Evolutionary conservation across 2,888 invertebrate species (phyloP).

Genomic region (Seira sanloemensis): DNA sequence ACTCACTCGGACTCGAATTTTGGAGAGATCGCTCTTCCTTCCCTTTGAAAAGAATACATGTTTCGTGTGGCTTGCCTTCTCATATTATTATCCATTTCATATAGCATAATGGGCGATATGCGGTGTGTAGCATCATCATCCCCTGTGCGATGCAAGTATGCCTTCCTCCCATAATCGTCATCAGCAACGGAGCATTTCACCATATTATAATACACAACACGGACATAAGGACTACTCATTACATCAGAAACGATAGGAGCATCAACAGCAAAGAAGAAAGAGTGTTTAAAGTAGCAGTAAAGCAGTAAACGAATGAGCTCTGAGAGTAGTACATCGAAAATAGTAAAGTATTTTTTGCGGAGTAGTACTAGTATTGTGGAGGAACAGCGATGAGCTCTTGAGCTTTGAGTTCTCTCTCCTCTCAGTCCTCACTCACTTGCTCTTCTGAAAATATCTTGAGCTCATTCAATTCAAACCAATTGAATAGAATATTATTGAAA

Average conservation of each 20-base stretch:
- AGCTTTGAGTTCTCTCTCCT: conserved; percentile 65
- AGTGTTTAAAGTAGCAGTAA: too few relatives aligned
- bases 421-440: conserved; percentile 61
- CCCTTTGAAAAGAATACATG: conserved; percentile 22
- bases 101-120: conserved; percentile 19
- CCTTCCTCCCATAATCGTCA: conserved; percentile 17
- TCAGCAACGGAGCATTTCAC: conserved; percentile 7
- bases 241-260: conserved; percentile 59
- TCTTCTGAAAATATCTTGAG: conserved; percentile 62
- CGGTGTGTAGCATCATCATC: conserved; percentile 19
- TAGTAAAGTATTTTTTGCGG: too few relatives aligned
- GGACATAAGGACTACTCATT: conserved; percentile 60
- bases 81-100: conserved; percentile 7
- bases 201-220: conserved; percentile 52
- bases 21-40: conserved; percentile 58
- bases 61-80: neutral
- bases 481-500: conserved; percentile 64
- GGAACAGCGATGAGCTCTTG: conserved; percentile 63
- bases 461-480: conserved; percentile 63
- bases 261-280: conserved; percentile 31
- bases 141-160: neutral
- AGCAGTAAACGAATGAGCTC: too few relatives aligned
- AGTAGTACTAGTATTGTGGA: too few relatives aligned
- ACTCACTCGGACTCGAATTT: too few relatives aligned
- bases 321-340: too few relatives aligned